Evolutionary conservation across 2,888 invertebrate species (phyloP), one percentile per base, ranked within the genome.

Genomic region (Electrophaes corylata): DNA sequence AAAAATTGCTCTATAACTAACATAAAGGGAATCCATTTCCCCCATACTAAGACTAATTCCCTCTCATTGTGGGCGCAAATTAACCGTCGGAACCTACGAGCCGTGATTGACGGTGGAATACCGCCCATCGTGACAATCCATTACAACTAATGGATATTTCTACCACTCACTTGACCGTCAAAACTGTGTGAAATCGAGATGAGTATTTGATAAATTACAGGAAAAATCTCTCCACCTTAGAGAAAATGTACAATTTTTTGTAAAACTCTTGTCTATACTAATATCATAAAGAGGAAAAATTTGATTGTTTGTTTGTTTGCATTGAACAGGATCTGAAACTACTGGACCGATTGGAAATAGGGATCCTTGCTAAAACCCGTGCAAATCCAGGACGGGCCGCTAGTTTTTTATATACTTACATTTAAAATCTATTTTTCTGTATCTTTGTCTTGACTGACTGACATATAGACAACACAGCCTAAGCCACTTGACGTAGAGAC

Each of bases 131-230:
- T 74, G 77, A 78, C 79, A 78, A 76, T 78, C 78, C 77, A 81
- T 81, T 80, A 76, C 71, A 65, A 62, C 70, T 80, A 80, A 81
- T 81, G 80, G 80, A 76, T 71, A 58, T 70, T 66, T 66, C 66
- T 65, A 61, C 53, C 62, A 68, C 57, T 68, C 70, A 69, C 71
- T 77, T 71, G 70, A 71, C 69, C 71, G 69, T 71, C 71, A 67
- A 70, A 70, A 57, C 51, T 57, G 41, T 43, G 43, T 37, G 46
- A 54, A 45, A 53, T 39, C 19, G 35, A 33, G 47, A 54, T 54
- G 40, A 51, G 33, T 44, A 20, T 45, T 29, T 45, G 52, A 45
- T 52, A 45, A 52, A 52, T 45, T 26, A 37, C 19, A 37, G 26
- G 26, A 16, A 26, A 51, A 18, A 29, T 8, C 4, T 35, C 2